Percentiles rank a stretch among this genome's conserved stretches.
Conservation (phyloP, 2,888 invertebrate species). For the Odontomyia ornata region DNA sequence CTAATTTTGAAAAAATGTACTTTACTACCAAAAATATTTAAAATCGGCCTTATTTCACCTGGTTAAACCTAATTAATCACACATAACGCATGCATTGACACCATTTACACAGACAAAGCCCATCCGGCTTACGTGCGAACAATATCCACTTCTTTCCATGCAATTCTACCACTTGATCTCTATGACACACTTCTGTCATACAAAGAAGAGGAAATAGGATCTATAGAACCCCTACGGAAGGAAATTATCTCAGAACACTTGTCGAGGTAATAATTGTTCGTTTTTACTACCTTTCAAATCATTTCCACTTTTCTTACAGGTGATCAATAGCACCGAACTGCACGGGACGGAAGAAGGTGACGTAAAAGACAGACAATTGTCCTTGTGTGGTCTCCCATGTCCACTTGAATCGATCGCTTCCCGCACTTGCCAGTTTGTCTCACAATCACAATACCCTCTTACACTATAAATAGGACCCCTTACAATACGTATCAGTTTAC, state of each 20-base stretch:
- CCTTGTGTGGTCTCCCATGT: constrained; percentile 34
- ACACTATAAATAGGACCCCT: neutral
- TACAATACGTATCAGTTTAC: constrained; percentile 15
- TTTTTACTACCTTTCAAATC: neutral
- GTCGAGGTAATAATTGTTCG: neutral
- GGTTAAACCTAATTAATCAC: too few relatives aligned
- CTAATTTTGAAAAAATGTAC: too few relatives aligned
- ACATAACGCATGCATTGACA: too few relatives aligned
- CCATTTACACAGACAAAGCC: neutral
- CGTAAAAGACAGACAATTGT: neutral
- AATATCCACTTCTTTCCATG: neutral
- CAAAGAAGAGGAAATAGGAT: constrained; percentile 23
- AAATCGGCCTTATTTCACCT: too few relatives aligned
- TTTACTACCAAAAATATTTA: too few relatives aligned
- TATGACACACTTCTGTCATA: constrained; percentile 17
- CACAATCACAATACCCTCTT: neutral
- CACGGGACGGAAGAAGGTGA: neutral
- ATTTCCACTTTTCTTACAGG: neutral
- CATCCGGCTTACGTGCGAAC: neutral
- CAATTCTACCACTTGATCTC: neutral
- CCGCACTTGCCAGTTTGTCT: neutral
- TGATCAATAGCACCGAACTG: constrained; percentile 1
- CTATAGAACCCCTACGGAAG: constrained; percentile 32
- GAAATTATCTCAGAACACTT: constrained; percentile 17
- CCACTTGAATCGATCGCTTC: constrained; percentile 4